A percentile compares a stretch with the other conserved stretches of the same genome.
These are phyloP conservation scores for Blomia tropicalis DNA, from an alignment of 2,888 invertebrate genomes.

Conservation along the genomic window DNA sequence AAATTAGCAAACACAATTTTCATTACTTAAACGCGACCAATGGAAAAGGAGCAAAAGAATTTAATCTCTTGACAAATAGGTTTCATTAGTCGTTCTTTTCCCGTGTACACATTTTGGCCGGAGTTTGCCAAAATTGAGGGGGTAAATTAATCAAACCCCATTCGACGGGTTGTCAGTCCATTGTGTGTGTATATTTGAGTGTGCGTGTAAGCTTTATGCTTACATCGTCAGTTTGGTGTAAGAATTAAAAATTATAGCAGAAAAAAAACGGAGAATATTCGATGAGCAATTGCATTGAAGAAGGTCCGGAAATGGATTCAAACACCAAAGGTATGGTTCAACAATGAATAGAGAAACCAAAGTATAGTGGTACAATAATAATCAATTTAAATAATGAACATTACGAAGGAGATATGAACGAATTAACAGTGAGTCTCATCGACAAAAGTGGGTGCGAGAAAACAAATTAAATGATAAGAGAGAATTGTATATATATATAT, in stretches of 20 bases:
- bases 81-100: too few species aligned
- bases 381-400: conserved; percentile 13
- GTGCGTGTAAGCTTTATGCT: too few species aligned
- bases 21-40: too few species aligned
- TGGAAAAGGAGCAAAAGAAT: too few species aligned
- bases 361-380: not conserved
- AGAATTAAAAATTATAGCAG: not conserved
- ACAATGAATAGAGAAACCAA: not conserved
- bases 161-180: too few species aligned
- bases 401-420: not conserved
- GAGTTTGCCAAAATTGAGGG: too few species aligned
- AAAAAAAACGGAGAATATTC: too few species aligned
- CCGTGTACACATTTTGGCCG: too few species aligned
- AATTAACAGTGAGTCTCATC: not conserved
- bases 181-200: too few species aligned
- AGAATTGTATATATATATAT: not conserved
- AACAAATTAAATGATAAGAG: conserved; percentile 1
- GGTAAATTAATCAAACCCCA: not conserved
- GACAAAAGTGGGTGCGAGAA: not conserved
- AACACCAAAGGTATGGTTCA: not conserved
- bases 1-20: conserved; percentile 6
- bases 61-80: too few species aligned
- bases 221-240: not conserved
- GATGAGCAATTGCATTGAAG: too few species aligned
- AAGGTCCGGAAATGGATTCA: too few species aligned